Evolutionary conservation across 2,797 vertebrate genomes (phyloP), one percentile per base, ranked within the genome.

Genomic region (Lepilemur ruficaudatus): DNA sequence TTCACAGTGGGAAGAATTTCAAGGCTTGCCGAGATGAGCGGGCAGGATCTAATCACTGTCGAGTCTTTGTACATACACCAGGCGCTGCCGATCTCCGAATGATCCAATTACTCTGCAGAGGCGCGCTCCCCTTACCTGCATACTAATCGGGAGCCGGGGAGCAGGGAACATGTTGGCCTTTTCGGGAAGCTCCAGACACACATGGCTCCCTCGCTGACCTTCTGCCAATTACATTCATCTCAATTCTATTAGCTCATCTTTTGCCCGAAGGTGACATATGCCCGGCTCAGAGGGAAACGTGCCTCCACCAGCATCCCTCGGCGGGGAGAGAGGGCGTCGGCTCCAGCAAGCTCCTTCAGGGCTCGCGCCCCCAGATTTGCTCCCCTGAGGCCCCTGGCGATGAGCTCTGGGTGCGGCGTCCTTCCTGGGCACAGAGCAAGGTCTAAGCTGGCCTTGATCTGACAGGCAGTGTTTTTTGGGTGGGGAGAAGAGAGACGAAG

Each of bases 1-100:
- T 99, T 99, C 99, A 98, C 99, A 99, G 99, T 98, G 98, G 98
- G 98, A 98, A 99, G 98, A 98, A 99, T 99, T 99, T 98, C 98
- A 98, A 99, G 98, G 98, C 98, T 98, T 97, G 98, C 98, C 4
- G 95, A 98, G 97, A 98, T 97, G 98, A 99, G 98, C 98, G 98
- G 98, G 98, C 98, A 98, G 98, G 98, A 99, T 99, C 98, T 99
- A 99, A 99, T 99, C 99, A 99, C 98, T 98, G 98, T 97, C 98
- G 98, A 97, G 98, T 98, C 98, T 99, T 99, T 99, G 98, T 99
- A 99, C 98, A 98, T 98, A 99, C 98, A 99, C 98, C 98, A 98
- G 98, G 98, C 98, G 98, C 97, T 97, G 98, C 98, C 98, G 98
- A 98, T 99, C 99, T 99, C 98, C 95, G 98, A 98, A 98, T 98